Percentiles rank a stretch among this genome's conserved stretches.
phyloP scores from a whole-genome alignment of 1,140 invertebrate species.

The Meteorus sp. region DNA sequence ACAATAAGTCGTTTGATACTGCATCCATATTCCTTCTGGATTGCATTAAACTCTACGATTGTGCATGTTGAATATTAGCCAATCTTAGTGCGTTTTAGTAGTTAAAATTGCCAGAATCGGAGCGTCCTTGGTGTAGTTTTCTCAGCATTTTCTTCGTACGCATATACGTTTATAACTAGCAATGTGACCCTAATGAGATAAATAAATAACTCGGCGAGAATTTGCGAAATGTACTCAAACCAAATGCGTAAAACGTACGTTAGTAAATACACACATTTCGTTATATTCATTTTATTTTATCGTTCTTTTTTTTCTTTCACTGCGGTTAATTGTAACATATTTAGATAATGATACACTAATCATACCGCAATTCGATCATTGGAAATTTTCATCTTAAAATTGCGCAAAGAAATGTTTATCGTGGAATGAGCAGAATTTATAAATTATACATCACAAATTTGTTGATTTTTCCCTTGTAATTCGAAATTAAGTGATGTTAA shows the following conservation, averaged over 20 bases:
- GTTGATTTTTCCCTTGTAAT: too few relatives aligned
- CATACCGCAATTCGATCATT: background rate
- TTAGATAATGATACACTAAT: background rate
- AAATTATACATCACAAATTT: too few relatives aligned
- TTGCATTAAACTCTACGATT: background rate
- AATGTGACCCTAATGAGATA: conserved; percentile 11
- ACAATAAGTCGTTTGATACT: background rate
- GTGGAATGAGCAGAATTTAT: too few relatives aligned
- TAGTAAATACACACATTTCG: too few relatives aligned
- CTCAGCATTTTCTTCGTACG: background rate
- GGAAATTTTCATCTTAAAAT: too few relatives aligned
- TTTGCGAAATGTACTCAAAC: conserved; percentile 17
- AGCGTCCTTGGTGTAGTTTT: conserved; percentile 15
- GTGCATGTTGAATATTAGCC: background rate
- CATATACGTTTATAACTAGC: background rate
- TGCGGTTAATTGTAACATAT: background rate
- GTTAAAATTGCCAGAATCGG: conserved; percentile 15
- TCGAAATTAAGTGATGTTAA: too few relatives aligned
- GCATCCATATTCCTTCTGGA: background rate
- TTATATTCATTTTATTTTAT: background rate
- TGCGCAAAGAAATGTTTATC: too few relatives aligned
- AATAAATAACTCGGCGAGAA: conserved; percentile 13
- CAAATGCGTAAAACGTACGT: conserved; percentile 7
- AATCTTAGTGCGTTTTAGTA: background rate
- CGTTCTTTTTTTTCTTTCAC: background rate